Percentiles rank a stretch among this genome's conserved stretches.
These are phyloP conservation scores for Phylloscopus trochilus DNA, from an alignment of 2,113 vertebrate genomes.

Conservation along the genomic window DNA sequence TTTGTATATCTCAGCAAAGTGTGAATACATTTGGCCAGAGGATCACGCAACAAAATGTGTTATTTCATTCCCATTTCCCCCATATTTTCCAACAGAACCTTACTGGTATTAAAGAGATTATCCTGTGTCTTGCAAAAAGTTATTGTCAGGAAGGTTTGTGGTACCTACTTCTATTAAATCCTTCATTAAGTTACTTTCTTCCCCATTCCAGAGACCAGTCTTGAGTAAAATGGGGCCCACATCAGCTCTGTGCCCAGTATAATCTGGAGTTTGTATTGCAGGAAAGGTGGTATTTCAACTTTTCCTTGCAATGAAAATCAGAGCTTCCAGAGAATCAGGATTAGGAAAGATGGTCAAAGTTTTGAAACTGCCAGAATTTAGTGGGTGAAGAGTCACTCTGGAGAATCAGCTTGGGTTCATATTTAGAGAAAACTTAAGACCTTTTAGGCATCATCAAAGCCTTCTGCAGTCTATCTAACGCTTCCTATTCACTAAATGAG, in stretches of 20 bases:
- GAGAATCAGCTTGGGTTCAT: neutral
- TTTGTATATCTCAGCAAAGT: neutral
- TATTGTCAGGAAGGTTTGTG: neutral
- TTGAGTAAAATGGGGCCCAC: neutral
- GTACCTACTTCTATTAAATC: neutral
- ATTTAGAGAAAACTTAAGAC: neutral
- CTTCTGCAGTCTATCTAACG: neutral
- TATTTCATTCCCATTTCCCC: neutral
- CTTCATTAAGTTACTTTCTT: neutral
- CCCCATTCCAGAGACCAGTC: neutral
- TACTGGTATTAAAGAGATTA: neutral
- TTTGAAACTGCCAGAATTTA: neutral
- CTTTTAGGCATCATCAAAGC: neutral
- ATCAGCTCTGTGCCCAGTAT: neutral
- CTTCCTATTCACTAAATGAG: neutral
- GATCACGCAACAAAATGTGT: neutral
- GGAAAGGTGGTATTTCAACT: neutral
- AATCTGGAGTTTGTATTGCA: neutral
- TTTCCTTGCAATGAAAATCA: neutral
- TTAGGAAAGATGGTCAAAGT: neutral
- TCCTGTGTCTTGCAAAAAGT: neutral
- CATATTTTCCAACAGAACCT: neutral
- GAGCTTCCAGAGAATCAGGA: neutral
- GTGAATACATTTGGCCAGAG: neutral
- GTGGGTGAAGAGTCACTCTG: neutral